Evolutionary conservation across 2,797 vertebrate genomes (phyloP).

Genomic region (Potorous gilbertii): DNA sequence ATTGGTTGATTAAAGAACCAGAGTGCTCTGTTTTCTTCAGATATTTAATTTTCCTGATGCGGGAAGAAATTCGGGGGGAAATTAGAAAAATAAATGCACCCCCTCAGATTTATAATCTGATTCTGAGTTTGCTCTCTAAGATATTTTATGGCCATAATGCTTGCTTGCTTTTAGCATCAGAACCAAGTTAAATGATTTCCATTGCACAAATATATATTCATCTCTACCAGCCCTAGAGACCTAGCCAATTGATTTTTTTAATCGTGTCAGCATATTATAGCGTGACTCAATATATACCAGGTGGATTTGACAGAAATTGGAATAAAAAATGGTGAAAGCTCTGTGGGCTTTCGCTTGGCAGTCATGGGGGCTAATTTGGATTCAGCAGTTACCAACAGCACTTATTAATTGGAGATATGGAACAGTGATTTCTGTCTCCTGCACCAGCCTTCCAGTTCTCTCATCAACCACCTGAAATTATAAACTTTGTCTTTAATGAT

Average conservation of each 20-base stretch:
- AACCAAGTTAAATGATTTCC: slow-evolving; percentile 7
- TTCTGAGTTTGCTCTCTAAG: background rate
- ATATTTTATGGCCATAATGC: background rate
- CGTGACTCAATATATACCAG: slow-evolving; percentile 28
- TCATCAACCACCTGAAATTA: slow-evolving; percentile 25
- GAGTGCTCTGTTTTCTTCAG: slow-evolving; percentile 42
- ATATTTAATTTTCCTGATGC: slow-evolving; percentile 54
- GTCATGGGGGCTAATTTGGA: slow-evolving; percentile 28
- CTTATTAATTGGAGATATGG: slow-evolving; percentile 51
- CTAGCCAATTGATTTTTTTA: slow-evolving; percentile 26
- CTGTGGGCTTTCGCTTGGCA: slow-evolving; percentile 57
- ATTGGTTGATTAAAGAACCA: slow-evolving; percentile 31
- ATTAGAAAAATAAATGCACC: background rate
- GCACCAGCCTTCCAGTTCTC: slow-evolving; percentile 29
- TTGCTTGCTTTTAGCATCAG: no score
- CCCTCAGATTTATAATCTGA: slow-evolving; percentile 25
- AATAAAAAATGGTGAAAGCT: slow-evolving; percentile 38
- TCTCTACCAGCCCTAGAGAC: background rate
- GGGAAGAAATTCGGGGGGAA: slow-evolving; percentile 4
- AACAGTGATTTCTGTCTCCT: slow-evolving; percentile 53
- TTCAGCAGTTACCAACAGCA: slow-evolving; percentile 57
- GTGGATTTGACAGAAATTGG: slow-evolving; percentile 34
- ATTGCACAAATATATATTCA: background rate
- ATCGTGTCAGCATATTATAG: slow-evolving; percentile 11
- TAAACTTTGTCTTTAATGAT: slow-evolving; percentile 35